phyloP scores from a whole-genome alignment of 2,888 invertebrate species.

The Lathronympha strigana region DNA sequence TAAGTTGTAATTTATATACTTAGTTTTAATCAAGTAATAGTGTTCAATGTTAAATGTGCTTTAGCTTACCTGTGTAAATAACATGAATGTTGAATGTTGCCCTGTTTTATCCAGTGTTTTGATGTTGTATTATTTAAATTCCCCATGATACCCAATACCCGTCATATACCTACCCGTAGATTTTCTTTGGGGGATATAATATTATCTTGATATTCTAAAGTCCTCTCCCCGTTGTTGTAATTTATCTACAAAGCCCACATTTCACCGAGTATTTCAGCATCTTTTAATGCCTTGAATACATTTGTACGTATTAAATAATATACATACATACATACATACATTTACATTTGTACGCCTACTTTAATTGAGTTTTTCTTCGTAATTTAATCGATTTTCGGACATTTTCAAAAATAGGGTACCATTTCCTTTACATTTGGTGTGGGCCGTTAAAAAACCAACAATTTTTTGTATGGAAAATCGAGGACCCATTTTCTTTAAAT shows the following conservation, averaged over 20 bases:
- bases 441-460: no score
- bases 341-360: no score
- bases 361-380: no score
- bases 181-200: background rate
- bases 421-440: no score
- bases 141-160: background rate
- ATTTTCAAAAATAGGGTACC: no score
- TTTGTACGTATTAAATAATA: no score
- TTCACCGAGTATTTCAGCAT: constrained; percentile 14
- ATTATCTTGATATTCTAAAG: background rate
- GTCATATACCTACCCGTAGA: constrained; percentile 9
- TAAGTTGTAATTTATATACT: constrained; percentile 20
- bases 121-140: constrained; percentile 36
- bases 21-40: background rate
- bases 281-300: no score
- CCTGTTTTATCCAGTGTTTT: constrained; percentile 36
- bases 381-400: no score
- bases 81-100: constrained; percentile 36
- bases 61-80: constrained; percentile 42
- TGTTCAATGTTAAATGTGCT: constrained; percentile 41
- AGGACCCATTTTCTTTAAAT: no score
- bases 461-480: no score
- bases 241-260: constrained; percentile 9
- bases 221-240: background rate
- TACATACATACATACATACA: no score